Evolutionary conservation across 2,113 vertebrate species (phyloP), one percentile per base, ranked within the genome.

Genomic region (Eidolon helvum): DNA sequence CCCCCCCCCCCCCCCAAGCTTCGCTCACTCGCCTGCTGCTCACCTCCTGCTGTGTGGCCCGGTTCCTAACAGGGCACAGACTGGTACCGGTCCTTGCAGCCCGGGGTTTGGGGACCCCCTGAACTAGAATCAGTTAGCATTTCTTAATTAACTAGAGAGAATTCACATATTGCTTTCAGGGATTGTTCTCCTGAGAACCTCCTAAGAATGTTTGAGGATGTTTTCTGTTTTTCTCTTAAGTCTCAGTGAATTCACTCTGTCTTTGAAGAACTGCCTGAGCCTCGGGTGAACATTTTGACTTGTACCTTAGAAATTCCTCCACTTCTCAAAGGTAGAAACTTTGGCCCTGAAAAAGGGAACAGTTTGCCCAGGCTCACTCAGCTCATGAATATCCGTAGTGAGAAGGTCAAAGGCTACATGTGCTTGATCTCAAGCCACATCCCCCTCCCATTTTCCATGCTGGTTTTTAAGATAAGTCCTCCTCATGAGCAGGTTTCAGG

Each of bases 351-450:
- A 4, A 38, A 48, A 63, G 19, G 72, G 63, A 35, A 26, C 4
- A 1, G 2, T 12, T 45, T 38, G 26, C 18, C 24, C 10, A 0
- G 4, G 18, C 35, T 53, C 92, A 15, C 10, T 82, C 8, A 16
- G 0, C 7, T 5, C 1, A 43, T 2, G 55, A 24, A 28, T 0
- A 28, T 11, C 7, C 26, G 6, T 0, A 4, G 59, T 2, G 5
- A 53, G 43, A 78, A 53, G 79, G 50, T 19, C 40, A 35, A 19
- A 61, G 53, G 33, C 19, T 16, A 1, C 14, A 5, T 2, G 55
- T 5, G 8, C 26, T 16, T 19, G 50, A 35, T 53, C 53, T 72
- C 59, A 33, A 50, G 33, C 57, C 33, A 22, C 0, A 5, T 1
- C 22, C 5, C 3, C 18, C 19, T 38, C 33, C 28, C 40, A 26